Evolutionary conservation across 2,113 vertebrate genomes (phyloP), one percentile per base, ranked within the genome.

Genomic region (Machaerirhynchus nigripectus): DNA sequence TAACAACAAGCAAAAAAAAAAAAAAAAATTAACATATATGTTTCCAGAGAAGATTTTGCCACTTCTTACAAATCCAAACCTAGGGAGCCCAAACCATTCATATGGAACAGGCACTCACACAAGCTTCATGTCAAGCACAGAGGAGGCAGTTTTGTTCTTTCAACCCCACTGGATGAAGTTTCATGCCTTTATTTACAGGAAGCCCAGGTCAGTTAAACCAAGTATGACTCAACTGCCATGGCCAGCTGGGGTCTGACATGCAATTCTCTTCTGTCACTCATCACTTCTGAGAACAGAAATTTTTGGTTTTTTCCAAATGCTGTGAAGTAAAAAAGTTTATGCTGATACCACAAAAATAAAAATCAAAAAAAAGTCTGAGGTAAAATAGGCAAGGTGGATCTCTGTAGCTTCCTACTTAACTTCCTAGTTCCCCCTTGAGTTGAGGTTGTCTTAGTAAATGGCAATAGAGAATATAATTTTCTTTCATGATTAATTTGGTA

Each of bases 321-420:
- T 37, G n/a, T 81, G 15, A 80, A 56, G 9, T n/a, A 61, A 52
- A 78, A 64, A 12, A 19, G 8, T 30, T 84, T 73, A 40, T 68
- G 28, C 5, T 37, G 19, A 26, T 20, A 57, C 1, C 4, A 60
- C 3, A 56, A 10, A 42, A 11, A 35, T 10, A 26, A 56, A 56
- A 40, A 11, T 6, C 10, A 4, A 15, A 9, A 22, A 7, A 3
- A 52, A 2, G 2, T n/a, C 28, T 75, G 11, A 42, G 18, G 15
- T 7, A 69, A 78, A 84, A 74, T 2, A 59, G 19, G 22, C 14
- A 46, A 64, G 4, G 14, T 30, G 27, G 28, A 68, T n/a, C 22
- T 39, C 28, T 30, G 15, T 23, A 53, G 39, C 6, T 53, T 81
- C 49, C 24, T 67, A 52, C 22, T 47, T 70, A 57, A 63, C 18